These are phyloP conservation scores for Diglossa brunneiventris DNA, from an alignment of 2,113 vertebrate species.

Conservation along the genomic window DNA sequence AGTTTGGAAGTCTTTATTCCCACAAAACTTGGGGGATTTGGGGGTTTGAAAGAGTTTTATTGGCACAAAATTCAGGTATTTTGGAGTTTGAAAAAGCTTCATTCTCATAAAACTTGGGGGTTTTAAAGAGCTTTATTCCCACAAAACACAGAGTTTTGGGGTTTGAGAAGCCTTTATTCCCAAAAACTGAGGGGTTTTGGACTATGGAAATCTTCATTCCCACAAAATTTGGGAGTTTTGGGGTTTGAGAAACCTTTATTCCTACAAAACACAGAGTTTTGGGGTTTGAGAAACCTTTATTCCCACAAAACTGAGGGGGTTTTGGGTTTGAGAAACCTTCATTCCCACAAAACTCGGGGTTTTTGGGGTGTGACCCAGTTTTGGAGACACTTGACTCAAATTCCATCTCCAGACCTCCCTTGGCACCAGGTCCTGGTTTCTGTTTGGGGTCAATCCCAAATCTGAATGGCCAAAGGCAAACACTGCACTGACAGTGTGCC, in stretches of 20 bases:
- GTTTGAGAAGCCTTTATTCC: neutral
- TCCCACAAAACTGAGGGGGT: neutral
- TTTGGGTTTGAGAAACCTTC: too few species aligned
- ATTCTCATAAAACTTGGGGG: neutral
- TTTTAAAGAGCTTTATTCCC: neutral
- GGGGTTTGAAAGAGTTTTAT: neutral
- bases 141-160: accelerated
- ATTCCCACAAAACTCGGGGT: neutral
- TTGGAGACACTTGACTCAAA: neutral
- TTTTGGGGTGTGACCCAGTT: neutral
- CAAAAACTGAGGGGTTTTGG: accelerated
- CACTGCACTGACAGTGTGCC: neutral
- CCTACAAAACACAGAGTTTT: accelerated
- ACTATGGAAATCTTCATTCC: accelerated
- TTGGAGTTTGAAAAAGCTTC: too few species aligned
- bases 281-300: neutral
- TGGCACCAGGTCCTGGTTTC: neutral
- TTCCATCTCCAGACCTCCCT: neutral
- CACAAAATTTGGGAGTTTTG: accelerated
- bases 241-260: accelerated
- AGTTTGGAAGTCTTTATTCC: neutral
- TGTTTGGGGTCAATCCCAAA: neutral
- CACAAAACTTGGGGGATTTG: neutral
- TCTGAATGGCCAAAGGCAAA: neutral
- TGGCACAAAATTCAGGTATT: neutral